phyloP scores from a whole-genome alignment of 2,888 invertebrate genomes.

The Drosophila borealis region DNA sequence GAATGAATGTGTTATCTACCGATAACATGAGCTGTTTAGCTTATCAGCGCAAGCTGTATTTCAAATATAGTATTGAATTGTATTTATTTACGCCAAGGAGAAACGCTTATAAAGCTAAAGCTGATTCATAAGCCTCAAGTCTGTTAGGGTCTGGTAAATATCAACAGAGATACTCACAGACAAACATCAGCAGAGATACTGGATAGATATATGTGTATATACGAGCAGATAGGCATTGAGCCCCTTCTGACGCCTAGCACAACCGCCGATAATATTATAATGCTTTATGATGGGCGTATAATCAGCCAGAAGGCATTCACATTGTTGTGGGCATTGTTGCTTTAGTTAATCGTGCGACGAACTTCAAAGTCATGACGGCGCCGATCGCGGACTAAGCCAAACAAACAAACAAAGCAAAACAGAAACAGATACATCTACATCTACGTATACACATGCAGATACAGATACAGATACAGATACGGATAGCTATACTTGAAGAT shows the following conservation, averaged over 20 bases:
- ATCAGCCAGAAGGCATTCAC: slow-evolving; percentile 55
- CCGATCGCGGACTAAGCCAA: slow-evolving; percentile 50
- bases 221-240: slow-evolving; percentile 21
- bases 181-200: slow-evolving; percentile 40
- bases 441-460: slow-evolving; percentile 1
- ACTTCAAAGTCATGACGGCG: slow-evolving; percentile 57
- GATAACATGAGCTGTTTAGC: too few species aligned
- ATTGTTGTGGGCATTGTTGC: slow-evolving; percentile 54
- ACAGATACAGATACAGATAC: not conserved
- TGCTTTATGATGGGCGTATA: slow-evolving; percentile 51
- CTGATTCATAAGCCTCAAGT: slow-evolving; percentile 3
- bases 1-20: not conserved
- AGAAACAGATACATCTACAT: slow-evolving; percentile 8
- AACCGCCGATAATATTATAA: slow-evolving; percentile 32
- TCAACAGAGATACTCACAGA: slow-evolving; percentile 12
- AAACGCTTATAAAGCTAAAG: too few species aligned
- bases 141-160: slow-evolving; percentile 18
- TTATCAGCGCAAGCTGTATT: too few species aligned
- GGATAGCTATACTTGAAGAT: not conserved
- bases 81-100: too few species aligned
- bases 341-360: slow-evolving; percentile 78
- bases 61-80: too few species aligned
- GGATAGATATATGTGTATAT: slow-evolving; percentile 12
- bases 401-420: slow-evolving; percentile 33
- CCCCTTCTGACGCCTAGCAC: not conserved